These are phyloP conservation scores for Leptatherina wallacei DNA, from an alignment of 2,797 vertebrate species.

Conservation along the genomic window DNA sequence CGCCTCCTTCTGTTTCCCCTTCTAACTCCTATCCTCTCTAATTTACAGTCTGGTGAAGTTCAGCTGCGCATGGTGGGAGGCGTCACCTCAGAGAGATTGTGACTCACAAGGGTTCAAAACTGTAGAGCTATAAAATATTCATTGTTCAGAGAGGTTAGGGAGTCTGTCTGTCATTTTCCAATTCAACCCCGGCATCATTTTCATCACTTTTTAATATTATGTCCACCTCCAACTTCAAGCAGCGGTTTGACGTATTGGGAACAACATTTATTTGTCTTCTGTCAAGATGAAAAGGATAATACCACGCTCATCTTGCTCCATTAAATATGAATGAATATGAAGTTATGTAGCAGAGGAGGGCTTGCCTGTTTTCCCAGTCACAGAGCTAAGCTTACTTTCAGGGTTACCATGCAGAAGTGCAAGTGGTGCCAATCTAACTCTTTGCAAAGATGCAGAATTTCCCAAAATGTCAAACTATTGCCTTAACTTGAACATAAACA, in stretches of 20 bases:
- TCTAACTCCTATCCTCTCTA: conserved; percentile 68
- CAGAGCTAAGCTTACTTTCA: neutral
- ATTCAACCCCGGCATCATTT: conserved; percentile 27
- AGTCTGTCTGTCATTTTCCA: conserved; percentile 58
- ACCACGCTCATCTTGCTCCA: neutral
- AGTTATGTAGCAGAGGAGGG: neutral
- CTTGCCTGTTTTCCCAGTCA: neutral
- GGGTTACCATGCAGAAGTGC: neutral
- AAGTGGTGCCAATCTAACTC: neutral
- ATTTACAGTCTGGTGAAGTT: conserved; percentile 75
- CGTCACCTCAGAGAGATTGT: conserved; percentile 69
- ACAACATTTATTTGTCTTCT: neutral
- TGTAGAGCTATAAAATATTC: conserved; percentile 68
- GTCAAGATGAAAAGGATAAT: neutral
- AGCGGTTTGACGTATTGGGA: conserved; percentile 17
- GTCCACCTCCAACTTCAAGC: conserved; percentile 5
- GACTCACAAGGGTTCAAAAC: conserved; percentile 76
- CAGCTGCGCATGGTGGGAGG: conserved; percentile 75
- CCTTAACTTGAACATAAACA: conserved; percentile 20
- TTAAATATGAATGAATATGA: conserved; percentile 10
- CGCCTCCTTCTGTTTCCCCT: conserved; percentile 69
- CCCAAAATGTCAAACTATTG: conserved; percentile 5
- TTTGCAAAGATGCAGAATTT: neutral
- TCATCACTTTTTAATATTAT: neutral
- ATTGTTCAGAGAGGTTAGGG: conserved; percentile 66